These are phyloP conservation scores for Perizoma flavofasciatum DNA, from an alignment of 2,888 invertebrate genomes.

Conservation along the genomic window DNA sequence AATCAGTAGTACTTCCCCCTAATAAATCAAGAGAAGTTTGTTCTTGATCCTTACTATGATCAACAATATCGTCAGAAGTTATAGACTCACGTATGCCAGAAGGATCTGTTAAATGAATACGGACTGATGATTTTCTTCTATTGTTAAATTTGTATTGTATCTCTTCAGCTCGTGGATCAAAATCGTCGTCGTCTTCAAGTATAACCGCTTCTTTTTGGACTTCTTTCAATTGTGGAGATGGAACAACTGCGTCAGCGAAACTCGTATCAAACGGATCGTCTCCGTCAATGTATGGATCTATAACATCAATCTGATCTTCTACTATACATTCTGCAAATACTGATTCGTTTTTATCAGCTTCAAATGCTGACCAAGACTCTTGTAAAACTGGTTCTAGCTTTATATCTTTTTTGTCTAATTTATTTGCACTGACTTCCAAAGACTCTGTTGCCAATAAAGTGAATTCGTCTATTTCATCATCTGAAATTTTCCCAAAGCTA, in stretches of 20 bases:
- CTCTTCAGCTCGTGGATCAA: conserved; percentile 87
- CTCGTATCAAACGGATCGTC: conserved; percentile 94
- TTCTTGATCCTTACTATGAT: conserved; percentile 61
- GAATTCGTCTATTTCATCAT: conserved; percentile 90
- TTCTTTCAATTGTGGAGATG: conserved; percentile 67
- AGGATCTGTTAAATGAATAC: conserved; percentile 86
- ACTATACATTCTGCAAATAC: conserved; percentile 75
- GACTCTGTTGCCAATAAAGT: conserved; percentile 91
- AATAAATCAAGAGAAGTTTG: conserved; percentile 86
- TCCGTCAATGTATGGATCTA: conserved; percentile 80
- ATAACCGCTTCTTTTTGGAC: conserved; percentile 68
- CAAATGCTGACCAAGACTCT: conserved; percentile 87
- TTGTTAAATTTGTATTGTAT: conserved; percentile 66
- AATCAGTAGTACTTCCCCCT: conserved; percentile 90
- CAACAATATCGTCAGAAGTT: conserved; percentile 76
- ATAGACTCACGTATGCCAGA: conserved; percentile 84
- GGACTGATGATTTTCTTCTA: conserved; percentile 78
- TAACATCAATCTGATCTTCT: conserved; percentile 74
- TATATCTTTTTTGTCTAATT: conserved; percentile 71
- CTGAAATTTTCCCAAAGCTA: conserved; percentile 51
- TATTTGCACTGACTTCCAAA: conserved; percentile 81
- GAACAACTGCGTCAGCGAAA: conserved; percentile 90
- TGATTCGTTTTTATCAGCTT: conserved; percentile 75
- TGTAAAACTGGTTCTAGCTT: conserved; percentile 72
- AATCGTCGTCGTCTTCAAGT: conserved; percentile 81